Evolutionary conservation across 2,797 vertebrate species (phyloP).

Genomic region (Jordanella pulchra): DNA sequence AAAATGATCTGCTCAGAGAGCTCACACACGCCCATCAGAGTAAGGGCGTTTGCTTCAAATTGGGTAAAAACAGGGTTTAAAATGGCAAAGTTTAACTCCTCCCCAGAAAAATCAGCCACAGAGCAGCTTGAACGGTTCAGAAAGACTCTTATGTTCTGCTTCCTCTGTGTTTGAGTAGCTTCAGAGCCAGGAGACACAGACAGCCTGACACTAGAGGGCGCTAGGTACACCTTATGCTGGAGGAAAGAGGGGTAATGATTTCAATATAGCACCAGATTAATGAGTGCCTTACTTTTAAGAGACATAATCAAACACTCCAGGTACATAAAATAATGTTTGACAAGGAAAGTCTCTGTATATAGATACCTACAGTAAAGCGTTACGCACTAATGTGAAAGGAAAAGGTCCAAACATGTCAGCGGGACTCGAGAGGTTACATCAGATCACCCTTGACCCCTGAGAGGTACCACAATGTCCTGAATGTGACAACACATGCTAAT

Average conservation of each 20-base stretch:
- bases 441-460: constrained; percentile 33
- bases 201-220: constrained; percentile 56
- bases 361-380: constrained; percentile 53
- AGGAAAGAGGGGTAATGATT: constrained; percentile 40
- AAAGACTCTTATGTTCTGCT: background rate
- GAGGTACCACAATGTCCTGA: constrained; percentile 32
- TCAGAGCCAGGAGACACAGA: constrained; percentile 5
- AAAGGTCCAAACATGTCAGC: constrained; percentile 65
- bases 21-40: constrained; percentile 45
- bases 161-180: background rate
- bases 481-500: constrained; percentile 49
- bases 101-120: background rate
- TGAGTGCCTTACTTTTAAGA: constrained; percentile 63
- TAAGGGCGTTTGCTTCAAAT: constrained; percentile 56
- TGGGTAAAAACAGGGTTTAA: constrained; percentile 77
- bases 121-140: constrained; percentile 9
- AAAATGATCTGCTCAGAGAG: constrained; percentile 48
- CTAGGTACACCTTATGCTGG: constrained; percentile 51
- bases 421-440: constrained; percentile 56
- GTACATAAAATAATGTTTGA: constrained; percentile 61
- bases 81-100: constrained; percentile 33
- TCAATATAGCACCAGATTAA: constrained; percentile 27
- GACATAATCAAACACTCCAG: constrained; percentile 58
- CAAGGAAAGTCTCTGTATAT: constrained; percentile 66
- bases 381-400: constrained; percentile 72